A percentile compares a stretch with the other conserved stretches of the same genome.
Evolutionary conservation across 2,113 vertebrate species (phyloP).

Genomic region (Neomonachus schauinslandi): DNA sequence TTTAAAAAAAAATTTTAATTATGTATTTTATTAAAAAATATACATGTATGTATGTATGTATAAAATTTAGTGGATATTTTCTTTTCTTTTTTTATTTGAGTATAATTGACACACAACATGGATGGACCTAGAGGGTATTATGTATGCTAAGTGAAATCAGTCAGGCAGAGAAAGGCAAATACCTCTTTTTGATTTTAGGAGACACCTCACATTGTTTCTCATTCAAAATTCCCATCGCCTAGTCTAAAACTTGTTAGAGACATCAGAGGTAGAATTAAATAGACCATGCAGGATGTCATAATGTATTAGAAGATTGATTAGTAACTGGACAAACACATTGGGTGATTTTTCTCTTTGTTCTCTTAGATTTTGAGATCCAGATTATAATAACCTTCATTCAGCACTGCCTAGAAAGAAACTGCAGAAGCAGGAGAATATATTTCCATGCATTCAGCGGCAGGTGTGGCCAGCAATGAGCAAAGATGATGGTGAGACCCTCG

Average conservation of each 20-base stretch:
- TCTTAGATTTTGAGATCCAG: background rate
- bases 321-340: background rate
- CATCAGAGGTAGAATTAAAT: background rate
- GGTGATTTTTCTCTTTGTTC: background rate
- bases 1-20: background rate
- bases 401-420: background rate
- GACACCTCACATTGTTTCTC: background rate
- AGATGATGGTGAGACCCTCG: background rate
- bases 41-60: background rate
- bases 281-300: background rate
- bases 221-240: background rate
- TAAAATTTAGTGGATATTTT: background rate
- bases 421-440: background rate
- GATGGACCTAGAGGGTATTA: background rate
- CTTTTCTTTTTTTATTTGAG: background rate
- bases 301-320: background rate
- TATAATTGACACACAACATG: background rate
- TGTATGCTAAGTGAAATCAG: background rate
- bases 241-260: background rate
- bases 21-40: background rate
- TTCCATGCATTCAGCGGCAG: background rate
- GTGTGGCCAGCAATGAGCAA: constrained; percentile 19
- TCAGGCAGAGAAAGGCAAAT: background rate
- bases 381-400: background rate
- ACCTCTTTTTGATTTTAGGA: background rate